Conservation (phyloP, 2,888 invertebrate genomes). For the Dryomyza anilis region DNA sequence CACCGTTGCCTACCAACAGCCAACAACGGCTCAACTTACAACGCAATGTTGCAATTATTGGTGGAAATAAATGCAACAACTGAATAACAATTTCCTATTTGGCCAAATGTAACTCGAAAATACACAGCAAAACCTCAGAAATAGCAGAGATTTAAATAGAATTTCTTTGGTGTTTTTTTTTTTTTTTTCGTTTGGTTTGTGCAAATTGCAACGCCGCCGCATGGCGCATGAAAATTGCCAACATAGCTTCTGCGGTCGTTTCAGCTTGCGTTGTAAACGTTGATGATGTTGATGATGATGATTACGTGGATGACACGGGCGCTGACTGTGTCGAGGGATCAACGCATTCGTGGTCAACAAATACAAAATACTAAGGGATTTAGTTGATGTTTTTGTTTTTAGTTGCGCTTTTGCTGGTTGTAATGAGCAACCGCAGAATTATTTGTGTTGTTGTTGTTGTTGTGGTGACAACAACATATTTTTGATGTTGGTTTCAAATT, state of each 20-base stretch:
- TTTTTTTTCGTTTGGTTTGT: slow-evolving; percentile 8
- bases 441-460: slow-evolving; percentile 14
- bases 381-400: slow-evolving; percentile 21
- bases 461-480: too few species aligned
- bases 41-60: background rate
- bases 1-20: background rate
- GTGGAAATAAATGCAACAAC: background rate
- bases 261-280: background rate
- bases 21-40: background rate
- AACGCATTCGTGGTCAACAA: slow-evolving; percentile 10
- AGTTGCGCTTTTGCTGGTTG: slow-evolving; percentile 22
- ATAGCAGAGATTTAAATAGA: slow-evolving; percentile 11
- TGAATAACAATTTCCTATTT: slow-evolving; percentile 9
- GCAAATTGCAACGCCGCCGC: slow-evolving; percentile 9
- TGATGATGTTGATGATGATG: background rate
- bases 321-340: background rate
- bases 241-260: background rate
- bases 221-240: background rate
- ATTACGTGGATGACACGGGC: background rate
- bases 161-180: slow-evolving; percentile 17
- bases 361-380: background rate
- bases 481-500: slow-evolving; percentile 26
- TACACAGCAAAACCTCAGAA: background rate
- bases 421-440: slow-evolving; percentile 20
- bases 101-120: background rate